A percentile compares a stretch with the other conserved stretches of the same genome.
Evolutionary conservation across 2,113 vertebrate genomes (phyloP).

Genomic region (Campylomormyrus tamandua): DNA sequence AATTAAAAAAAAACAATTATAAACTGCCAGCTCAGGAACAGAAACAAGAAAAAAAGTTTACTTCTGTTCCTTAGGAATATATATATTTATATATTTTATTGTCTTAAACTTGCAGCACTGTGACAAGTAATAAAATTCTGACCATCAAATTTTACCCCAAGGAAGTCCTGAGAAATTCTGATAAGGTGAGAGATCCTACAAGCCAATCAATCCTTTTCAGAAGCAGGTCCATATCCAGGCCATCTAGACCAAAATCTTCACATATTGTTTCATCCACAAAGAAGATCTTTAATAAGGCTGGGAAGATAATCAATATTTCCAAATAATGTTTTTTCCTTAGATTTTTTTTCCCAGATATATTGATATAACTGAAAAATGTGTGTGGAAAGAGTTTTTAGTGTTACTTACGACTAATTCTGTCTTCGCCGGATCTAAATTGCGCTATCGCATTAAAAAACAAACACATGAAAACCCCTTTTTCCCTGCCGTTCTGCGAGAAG

Average conservation of each 20-base stretch:
- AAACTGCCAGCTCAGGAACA: neutral
- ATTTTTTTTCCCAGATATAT: neutral
- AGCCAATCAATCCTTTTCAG: neutral
- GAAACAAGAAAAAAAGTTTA: neutral
- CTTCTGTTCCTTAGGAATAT: neutral
- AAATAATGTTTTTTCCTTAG: neutral
- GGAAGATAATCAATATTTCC: neutral
- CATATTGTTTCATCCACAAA: neutral
- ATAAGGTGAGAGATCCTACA: neutral
- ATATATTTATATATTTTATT: neutral
- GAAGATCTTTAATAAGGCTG: neutral
- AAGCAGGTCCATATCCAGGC: neutral
- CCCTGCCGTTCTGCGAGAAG: neutral
- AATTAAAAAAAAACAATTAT: neutral
- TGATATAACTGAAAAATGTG: neutral
- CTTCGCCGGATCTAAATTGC: neutral
- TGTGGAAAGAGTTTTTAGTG: neutral
- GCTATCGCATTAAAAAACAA: neutral
- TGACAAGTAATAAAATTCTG: neutral
- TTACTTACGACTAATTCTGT: neutral
- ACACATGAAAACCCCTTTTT: neutral
- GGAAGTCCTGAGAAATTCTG: neutral
- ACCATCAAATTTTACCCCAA: slow-evolving; percentile 11
- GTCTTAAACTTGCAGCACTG: neutral
- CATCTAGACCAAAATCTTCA: neutral